These are phyloP conservation scores for Hoplostethus mediterraneus DNA, from an alignment of 2,797 vertebrate genomes.

Conservation along the genomic window DNA sequence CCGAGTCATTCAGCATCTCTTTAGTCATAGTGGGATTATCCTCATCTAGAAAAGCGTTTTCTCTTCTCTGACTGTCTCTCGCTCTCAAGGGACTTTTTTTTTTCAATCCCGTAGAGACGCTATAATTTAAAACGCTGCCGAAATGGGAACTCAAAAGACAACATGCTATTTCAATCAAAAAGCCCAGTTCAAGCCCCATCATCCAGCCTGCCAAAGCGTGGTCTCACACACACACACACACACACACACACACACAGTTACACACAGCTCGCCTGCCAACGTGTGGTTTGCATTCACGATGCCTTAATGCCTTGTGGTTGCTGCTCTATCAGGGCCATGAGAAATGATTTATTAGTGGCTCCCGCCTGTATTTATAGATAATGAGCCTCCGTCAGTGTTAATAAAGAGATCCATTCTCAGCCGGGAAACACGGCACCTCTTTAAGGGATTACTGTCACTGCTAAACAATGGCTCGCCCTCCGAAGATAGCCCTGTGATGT, in stretches of 20 bases:
- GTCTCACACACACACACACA: slow-evolving; percentile 59
- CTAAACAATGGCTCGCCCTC: slow-evolving; percentile 72
- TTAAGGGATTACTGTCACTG: slow-evolving; percentile 78
- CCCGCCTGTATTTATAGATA: slow-evolving; percentile 85
- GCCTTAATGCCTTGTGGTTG: slow-evolving; percentile 84
- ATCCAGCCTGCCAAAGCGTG: slow-evolving; percentile 75
- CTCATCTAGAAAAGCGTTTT: slow-evolving; percentile 59
- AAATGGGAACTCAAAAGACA: slow-evolving; percentile 81
- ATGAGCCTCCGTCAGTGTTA: slow-evolving; percentile 82
- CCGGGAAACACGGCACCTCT: slow-evolving; percentile 68
- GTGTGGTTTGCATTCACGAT: slow-evolving; percentile 78
- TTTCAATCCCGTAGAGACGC: slow-evolving; percentile 73
- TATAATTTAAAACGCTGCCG: slow-evolving; percentile 80
- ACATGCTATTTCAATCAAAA: slow-evolving; percentile 87
- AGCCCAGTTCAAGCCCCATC: slow-evolving; percentile 72
- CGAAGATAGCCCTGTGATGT: slow-evolving; percentile 48
- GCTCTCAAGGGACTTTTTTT: slow-evolving; percentile 48
- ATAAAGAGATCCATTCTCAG: slow-evolving; percentile 84
- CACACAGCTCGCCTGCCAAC: slow-evolving; percentile 63
- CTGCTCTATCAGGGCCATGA: slow-evolving; percentile 82
- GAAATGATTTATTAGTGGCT: slow-evolving; percentile 89
- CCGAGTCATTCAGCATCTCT: slow-evolving; percentile 33
- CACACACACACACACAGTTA: slow-evolving; percentile 29
- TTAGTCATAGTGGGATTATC: slow-evolving; percentile 43
- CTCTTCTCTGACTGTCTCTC: slow-evolving; percentile 45